A percentile compares a stretch with the other conserved stretches of the same genome.
Conservation (phyloP, 2,113 vertebrate species). For the Ictalurus furcatus region DNA sequence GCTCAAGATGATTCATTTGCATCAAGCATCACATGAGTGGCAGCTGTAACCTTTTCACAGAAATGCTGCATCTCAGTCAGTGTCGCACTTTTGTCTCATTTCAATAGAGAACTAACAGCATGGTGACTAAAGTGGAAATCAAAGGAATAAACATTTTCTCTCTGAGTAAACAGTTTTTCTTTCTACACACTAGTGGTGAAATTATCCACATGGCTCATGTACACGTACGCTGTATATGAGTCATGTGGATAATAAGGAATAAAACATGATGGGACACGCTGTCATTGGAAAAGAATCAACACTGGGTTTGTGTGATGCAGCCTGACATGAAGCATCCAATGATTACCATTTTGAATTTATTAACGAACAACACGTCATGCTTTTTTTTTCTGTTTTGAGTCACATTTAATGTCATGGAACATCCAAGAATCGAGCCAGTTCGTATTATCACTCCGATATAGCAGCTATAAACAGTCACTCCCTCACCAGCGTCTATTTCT, state of each 20-base stretch:
- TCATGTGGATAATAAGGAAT: background rate
- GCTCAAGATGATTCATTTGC: slow-evolving; percentile 22
- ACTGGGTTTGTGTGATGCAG: background rate
- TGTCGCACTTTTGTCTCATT: slow-evolving; percentile 4
- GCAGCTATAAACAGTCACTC: background rate
- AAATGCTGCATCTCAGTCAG: slow-evolving; percentile 22
- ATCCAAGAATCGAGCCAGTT: background rate
- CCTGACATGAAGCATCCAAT: background rate
- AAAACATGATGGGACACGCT: background rate
- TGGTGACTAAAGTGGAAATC: slow-evolving; percentile 7
- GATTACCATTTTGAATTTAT: background rate
- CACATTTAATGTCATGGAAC: background rate
- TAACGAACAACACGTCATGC: background rate
- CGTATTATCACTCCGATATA: background rate
- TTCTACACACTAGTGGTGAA: background rate
- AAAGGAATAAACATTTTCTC: background rate
- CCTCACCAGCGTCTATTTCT: background rate
- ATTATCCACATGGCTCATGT: background rate
- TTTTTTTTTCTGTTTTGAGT: background rate
- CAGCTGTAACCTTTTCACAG: slow-evolving; percentile 42
- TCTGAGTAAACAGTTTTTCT: background rate
- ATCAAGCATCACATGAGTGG: slow-evolving; percentile 19
- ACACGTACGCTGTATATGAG: no score
- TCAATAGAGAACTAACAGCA: slow-evolving; percentile 14
- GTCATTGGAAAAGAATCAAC: background rate